These are phyloP conservation scores for Menura novaehollandiae DNA, from an alignment of 2,113 vertebrate species.

Conservation along the genomic window DNA sequence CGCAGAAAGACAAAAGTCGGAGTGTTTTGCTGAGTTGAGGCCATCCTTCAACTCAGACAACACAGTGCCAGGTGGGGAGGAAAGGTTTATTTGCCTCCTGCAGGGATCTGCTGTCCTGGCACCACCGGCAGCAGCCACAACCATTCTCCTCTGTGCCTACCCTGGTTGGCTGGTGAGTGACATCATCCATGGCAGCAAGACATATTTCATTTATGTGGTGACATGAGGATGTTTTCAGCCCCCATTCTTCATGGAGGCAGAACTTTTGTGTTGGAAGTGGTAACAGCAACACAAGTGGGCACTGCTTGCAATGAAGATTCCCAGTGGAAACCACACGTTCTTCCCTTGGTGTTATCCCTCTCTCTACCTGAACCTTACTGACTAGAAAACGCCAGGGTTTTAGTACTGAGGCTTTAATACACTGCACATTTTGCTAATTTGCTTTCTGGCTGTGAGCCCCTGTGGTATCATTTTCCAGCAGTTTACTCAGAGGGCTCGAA, in stretches of 20 bases:
- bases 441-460: conserved; percentile 34
- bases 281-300: not conserved
- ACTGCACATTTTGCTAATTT: conserved; percentile 52
- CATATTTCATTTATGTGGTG: not conserved
- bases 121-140: not conserved
- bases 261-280: not conserved
- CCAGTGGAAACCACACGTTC: not conserved
- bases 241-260: not conserved
- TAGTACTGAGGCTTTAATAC: not conserved
- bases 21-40: not conserved
- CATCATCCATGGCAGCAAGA: not conserved
- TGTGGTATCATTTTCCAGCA: conserved; percentile 48
- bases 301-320: not conserved
- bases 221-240: not conserved
- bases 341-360: not conserved
- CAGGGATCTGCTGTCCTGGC: not conserved
- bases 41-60: not conserved
- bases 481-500: conserved; percentile 33
- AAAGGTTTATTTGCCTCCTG: not conserved
- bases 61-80: not conserved
- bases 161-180: not conserved
- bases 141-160: not conserved
- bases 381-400: not conserved
- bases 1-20: not conserved
- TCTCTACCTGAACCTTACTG: not conserved